These are phyloP conservation scores for Xylocopa sonorina DNA, from an alignment of 1,140 invertebrate species.

Conservation along the genomic window DNA sequence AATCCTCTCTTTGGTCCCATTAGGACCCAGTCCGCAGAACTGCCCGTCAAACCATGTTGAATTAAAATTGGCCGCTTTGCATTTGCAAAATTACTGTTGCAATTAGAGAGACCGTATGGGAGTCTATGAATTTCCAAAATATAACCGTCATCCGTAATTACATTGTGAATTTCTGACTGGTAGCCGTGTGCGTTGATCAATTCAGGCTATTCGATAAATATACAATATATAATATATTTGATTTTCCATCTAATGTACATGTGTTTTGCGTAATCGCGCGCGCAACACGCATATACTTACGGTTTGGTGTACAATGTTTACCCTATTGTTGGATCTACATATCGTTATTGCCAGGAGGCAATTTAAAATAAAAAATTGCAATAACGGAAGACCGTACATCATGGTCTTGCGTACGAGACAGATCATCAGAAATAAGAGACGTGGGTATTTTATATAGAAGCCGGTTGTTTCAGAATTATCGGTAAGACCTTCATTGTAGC, in stretches of 20 bases:
- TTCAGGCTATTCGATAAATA: slow-evolving; percentile 80
- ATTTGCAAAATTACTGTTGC: slow-evolving; percentile 61
- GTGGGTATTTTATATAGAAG: slow-evolving; percentile 23
- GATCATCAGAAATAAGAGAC: not conserved
- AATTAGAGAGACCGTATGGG: slow-evolving; percentile 82
- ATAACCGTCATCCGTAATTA: slow-evolving; percentile 84
- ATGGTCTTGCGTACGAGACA: not conserved
- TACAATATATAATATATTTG: slow-evolving; percentile 69
- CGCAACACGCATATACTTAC: slow-evolving; percentile 23
- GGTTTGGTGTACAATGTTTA: slow-evolving; percentile 10
- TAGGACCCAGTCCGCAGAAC: slow-evolving; percentile 88
- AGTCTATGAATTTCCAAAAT: slow-evolving; percentile 84
- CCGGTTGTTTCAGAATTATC: not conserved
- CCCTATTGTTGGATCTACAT: slow-evolving; percentile 12
- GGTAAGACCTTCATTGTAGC: slow-evolving; percentile 6
- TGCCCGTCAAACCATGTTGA: slow-evolving; percentile 88
- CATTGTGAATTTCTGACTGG: slow-evolving; percentile 85
- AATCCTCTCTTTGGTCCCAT: slow-evolving; percentile 85
- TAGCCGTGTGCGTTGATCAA: slow-evolving; percentile 85
- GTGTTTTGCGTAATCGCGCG: not conserved
- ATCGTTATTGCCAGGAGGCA: not conserved
- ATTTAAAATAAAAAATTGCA: not conserved
- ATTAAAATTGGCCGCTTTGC: slow-evolving; percentile 84
- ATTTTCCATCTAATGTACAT: not conserved
- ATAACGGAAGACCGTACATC: not conserved